Evolutionary conservation across 2,888 invertebrate genomes (phyloP).

Genomic region (Sericinus montela): DNA sequence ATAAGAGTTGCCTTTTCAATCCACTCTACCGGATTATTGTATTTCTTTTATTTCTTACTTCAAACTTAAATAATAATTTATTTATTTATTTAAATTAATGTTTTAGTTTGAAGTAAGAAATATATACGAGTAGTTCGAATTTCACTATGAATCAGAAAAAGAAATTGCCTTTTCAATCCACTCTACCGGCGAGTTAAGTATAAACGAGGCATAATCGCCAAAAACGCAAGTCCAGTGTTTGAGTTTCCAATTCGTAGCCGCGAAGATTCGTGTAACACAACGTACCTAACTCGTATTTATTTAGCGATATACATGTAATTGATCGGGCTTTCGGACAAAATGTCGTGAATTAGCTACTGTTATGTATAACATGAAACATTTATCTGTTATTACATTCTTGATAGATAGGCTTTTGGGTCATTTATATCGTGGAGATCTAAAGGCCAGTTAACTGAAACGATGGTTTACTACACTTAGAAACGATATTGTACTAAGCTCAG

Average conservation of each 20-base stretch:
- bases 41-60: too few relatives aligned
- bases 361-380: background rate
- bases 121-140: too few relatives aligned
- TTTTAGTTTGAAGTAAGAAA: too few relatives aligned
- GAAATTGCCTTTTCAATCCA: slow-evolving; percentile 13
- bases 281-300: slow-evolving; percentile 55
- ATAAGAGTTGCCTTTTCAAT: slow-evolving; percentile 10
- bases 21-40: slow-evolving; percentile 11
- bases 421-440: too few relatives aligned
- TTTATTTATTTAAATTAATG: too few relatives aligned
- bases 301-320: slow-evolving; percentile 70
- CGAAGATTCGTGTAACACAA: slow-evolving; percentile 47
- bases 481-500: too few relatives aligned
- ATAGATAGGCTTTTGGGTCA: too few relatives aligned
- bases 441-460: too few relatives aligned
- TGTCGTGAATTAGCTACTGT: slow-evolving; percentile 34
- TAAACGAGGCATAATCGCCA: slow-evolving; percentile 45
- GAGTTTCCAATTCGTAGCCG: slow-evolving; percentile 53
- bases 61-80: too few relatives aligned
- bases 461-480: too few relatives aligned
- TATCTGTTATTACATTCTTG: too few relatives aligned
- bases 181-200: slow-evolving; percentile 15
- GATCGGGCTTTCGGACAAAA: slow-evolving; percentile 42
- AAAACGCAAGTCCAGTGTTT: slow-evolving; percentile 58
- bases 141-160: background rate